A percentile compares a stretch with the other conserved stretches of the same genome.
phyloP scores from a whole-genome alignment of 2,113 vertebrate species.

The Pseudonaja textilis region DNA sequence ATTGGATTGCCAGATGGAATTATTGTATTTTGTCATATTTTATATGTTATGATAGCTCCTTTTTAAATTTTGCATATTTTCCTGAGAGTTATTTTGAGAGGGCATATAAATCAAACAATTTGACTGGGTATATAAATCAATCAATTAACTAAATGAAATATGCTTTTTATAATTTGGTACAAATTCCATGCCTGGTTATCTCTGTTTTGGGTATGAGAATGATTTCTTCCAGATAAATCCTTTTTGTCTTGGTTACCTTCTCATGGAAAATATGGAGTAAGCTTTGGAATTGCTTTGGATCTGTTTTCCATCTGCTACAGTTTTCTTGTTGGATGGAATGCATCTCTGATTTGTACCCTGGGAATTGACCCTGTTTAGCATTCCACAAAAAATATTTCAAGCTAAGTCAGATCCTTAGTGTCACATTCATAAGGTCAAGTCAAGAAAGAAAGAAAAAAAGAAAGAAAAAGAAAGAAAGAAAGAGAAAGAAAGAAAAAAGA shows the following conservation, averaged over 20 bases:
- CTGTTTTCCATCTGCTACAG: constrained; percentile 7
- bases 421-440: not conserved
- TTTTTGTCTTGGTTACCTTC: not conserved
- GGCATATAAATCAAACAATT: not conserved
- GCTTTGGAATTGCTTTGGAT: not conserved
- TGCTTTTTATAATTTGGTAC: not conserved
- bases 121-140: not conserved
- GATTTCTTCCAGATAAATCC: constrained; percentile 4
- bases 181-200: not conserved
- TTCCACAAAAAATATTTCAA: not conserved
- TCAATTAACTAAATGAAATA: not conserved
- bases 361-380: not conserved
- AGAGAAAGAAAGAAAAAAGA: no score
- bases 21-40: not conserved
- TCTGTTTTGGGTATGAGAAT: not conserved
- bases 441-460: not conserved
- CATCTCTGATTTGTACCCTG: not conserved
- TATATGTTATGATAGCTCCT: not conserved
- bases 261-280: not conserved
- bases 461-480: no score
- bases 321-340: constrained; percentile 14
- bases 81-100: not conserved
- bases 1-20: not conserved
- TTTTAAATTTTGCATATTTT: not conserved
- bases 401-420: not conserved